phyloP scores from a whole-genome alignment of 1,140 invertebrate species.

The Trissolcus basalis region DNA sequence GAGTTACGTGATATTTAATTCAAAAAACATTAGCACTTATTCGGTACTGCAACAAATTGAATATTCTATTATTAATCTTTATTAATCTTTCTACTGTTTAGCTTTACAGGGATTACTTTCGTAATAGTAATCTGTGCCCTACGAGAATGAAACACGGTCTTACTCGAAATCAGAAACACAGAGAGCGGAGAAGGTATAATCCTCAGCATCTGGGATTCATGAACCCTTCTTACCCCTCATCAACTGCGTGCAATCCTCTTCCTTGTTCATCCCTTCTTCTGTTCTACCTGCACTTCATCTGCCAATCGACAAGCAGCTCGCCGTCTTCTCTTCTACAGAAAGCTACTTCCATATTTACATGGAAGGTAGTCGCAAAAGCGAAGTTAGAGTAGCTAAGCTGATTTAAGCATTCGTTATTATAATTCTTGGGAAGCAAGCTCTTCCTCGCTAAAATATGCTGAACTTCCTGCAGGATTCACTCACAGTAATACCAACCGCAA shows the following conservation, averaged over 20 bases:
- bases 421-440: conserved; percentile 69
- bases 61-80: conserved; percentile 31
- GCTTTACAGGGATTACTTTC: conserved; percentile 44
- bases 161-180: conserved; percentile 70
- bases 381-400: conserved; percentile 74
- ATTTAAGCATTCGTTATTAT: conserved; percentile 77
- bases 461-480: conserved; percentile 49
- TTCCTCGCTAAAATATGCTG: conserved; percentile 58
- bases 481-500: conserved; percentile 40
- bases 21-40: conserved; percentile 8
- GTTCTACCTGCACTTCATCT: conserved; percentile 49
- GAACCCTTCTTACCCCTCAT: conserved; percentile 65
- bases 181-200: conserved; percentile 68
- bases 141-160: conserved; percentile 56
- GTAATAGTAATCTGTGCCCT: conserved; percentile 45
- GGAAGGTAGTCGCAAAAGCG: conserved; percentile 71
- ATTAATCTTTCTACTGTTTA: conserved; percentile 34
- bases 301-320: conserved; percentile 68
- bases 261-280: conserved; percentile 37
- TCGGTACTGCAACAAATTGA: conserved; percentile 18
- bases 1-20: no score
- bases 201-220: conserved; percentile 74
- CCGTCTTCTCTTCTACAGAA: conserved; percentile 64
- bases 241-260: conserved; percentile 54
- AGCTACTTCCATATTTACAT: conserved; percentile 75